Base-by-base conservation (phyloP, 2,113 vertebrate species). In the Falco punctatus region DNA sequence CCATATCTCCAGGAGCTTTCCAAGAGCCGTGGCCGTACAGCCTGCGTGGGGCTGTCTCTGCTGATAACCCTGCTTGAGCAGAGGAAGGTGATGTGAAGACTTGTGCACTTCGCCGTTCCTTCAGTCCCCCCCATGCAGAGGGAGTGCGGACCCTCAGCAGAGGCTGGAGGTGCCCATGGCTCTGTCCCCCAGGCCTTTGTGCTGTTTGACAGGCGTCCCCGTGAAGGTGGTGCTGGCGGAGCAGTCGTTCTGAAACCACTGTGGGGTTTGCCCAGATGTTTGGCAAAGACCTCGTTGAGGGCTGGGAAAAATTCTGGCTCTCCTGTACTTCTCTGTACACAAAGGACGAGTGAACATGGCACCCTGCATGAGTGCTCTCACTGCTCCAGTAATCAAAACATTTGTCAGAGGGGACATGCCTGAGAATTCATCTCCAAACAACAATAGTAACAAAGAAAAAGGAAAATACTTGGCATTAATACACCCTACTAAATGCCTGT, bases 321-420 rank as follows among this genome's bases (percentile, higher is more conserved):
- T 42, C 13, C 46, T 1, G 0, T 0, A 0, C 15, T 78, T 67
- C 70, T 48, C 33, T 46, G 48, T 2, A 13, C 28, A 0, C 0
- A 1, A 40, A 35, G 74, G 46, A 57, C 30, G 9, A 75, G 62
- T 2, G 27, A 74, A 20, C 44, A 12, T 6, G 62, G 75, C 78
- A 16, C 16, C 69, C 83, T 77, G 18, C 32, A 6, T 0, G 40
- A 52, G 38, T 0, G 0, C n/a, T 52, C 42, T 32, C 28, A 1
- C 70, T 28, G 72, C 80, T 46, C 24, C 35, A 9, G 86, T 6
- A 54, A 42, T 22, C 1, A 9, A 72, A 90, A 24, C 0, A 0
- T 74, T 30, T 71, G 57, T 80, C 81, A 75, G 90, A 26, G 32
- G 64, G 81, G 65, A 46, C 57, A 61, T 48, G 18, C 65, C 57